Conservation (phyloP, 1,140 invertebrate genomes). For the Helicoverpa armigera region DNA sequence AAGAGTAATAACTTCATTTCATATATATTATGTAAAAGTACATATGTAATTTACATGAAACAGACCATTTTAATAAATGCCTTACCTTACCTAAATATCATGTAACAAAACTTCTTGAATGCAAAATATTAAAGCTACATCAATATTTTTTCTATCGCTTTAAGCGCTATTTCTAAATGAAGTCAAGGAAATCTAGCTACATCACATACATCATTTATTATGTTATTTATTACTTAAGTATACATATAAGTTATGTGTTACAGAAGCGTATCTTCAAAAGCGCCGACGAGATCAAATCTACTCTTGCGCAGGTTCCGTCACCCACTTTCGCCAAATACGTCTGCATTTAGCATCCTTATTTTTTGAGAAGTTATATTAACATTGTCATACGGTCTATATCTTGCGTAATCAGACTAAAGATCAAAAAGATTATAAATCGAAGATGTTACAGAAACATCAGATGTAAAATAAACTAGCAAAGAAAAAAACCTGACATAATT, state of each 20-base stretch:
- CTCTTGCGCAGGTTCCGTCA: background rate
- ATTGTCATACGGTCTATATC: background rate
- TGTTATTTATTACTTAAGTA: background rate
- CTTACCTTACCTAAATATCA: background rate
- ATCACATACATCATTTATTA: slow-evolving; percentile 24
- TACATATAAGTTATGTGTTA: background rate
- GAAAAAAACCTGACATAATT: too few species aligned
- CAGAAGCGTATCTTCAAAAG: slow-evolving; percentile 15
- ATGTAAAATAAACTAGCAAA: too few species aligned
- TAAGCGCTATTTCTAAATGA: slow-evolving; percentile 3
- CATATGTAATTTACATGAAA: too few species aligned
- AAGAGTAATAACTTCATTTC: too few species aligned
- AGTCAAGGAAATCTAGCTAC: slow-evolving; percentile 41
- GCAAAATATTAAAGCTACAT: too few species aligned
- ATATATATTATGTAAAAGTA: too few species aligned
- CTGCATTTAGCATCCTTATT: background rate
- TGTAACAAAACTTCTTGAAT: slow-evolving; percentile 19
- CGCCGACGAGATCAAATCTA: slow-evolving; percentile 16
- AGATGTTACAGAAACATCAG: too few species aligned
- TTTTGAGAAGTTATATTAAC: background rate
- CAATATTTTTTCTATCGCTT: slow-evolving; percentile 10
- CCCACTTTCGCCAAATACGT: slow-evolving; percentile 35
- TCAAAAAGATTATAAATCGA: too few species aligned
- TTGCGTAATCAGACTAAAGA: too few species aligned
- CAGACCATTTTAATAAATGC: too few species aligned